Percentiles rank a stretch among this genome's conserved stretches.
phyloP scores from a whole-genome alignment of 2,888 invertebrate genomes.

The Macrophya annulata region DNA sequence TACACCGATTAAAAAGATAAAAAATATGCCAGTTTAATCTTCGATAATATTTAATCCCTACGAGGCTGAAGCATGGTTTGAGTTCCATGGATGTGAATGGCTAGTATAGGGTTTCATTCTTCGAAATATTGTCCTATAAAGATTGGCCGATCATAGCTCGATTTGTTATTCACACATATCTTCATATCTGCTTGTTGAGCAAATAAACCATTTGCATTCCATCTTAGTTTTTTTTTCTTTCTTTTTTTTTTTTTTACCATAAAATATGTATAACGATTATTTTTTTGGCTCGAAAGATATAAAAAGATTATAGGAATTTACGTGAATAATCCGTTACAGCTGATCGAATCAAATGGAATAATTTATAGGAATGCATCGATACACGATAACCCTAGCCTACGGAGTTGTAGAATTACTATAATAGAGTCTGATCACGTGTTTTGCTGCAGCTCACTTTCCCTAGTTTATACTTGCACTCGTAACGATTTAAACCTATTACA shows the following conservation, averaged over 20 bases:
- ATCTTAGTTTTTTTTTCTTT: not conserved
- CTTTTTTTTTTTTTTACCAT: not conserved
- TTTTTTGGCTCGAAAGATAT: not conserved
- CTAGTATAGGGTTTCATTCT: not conserved
- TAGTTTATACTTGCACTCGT: slow-evolving; percentile 39
- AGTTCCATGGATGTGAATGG: not conserved
- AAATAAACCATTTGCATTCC: not conserved
- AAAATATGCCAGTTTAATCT: not conserved
- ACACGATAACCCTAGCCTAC: not conserved
- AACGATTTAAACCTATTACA: slow-evolving; percentile 1
- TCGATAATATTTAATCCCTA: not conserved
- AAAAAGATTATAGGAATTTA: not conserved
- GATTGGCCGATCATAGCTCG: not conserved
- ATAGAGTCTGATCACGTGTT: slow-evolving; percentile 44
- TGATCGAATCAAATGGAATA: slow-evolving; percentile 20
- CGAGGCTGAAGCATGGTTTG: not conserved
- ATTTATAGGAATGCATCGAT: slow-evolving; percentile 39
- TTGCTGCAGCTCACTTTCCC: slow-evolving; percentile 48
- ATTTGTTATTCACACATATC: not conserved
- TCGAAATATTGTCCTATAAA: not conserved
- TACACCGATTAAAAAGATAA: not conserved
- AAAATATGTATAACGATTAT: not conserved
- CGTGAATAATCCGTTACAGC: slow-evolving; percentile 7
- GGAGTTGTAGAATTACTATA: slow-evolving; percentile 43
- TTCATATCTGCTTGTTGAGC: not conserved